Percentiles rank a stretch among this genome's conserved stretches.
Evolutionary conservation across 2,888 invertebrate genomes (phyloP).

Genomic region (Cephus pulcher): DNA sequence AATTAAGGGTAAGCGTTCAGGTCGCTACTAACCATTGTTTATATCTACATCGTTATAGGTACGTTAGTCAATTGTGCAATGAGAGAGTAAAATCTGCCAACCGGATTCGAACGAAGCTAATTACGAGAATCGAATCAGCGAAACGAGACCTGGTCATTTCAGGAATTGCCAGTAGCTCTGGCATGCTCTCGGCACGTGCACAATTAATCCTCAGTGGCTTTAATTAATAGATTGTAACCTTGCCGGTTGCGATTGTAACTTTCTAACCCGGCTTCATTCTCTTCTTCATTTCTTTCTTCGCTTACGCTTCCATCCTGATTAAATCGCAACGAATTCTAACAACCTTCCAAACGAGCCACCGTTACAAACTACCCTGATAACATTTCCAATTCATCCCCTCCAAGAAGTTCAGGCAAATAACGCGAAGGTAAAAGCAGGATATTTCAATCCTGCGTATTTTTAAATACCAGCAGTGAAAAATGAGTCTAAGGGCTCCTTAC

Average conservation of each 20-base stretch:
- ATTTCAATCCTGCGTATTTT: too few species aligned
- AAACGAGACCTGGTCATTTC: background rate
- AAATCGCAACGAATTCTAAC: background rate
- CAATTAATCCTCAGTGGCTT: background rate
- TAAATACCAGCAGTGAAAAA: too few species aligned
- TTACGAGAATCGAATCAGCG: slow-evolving; percentile 30
- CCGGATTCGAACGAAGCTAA: slow-evolving; percentile 38
- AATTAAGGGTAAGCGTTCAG: background rate
- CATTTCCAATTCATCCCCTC: background rate
- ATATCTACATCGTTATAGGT: background rate
- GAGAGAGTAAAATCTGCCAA: background rate
- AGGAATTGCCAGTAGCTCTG: background rate
- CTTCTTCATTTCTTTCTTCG: background rate
- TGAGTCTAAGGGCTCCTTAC: too few species aligned
- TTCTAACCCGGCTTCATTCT: too few species aligned
- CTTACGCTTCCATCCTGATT: background rate
- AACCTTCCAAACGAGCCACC: background rate
- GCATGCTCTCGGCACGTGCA: background rate
- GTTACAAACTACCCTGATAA: background rate
- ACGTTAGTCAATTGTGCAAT: background rate
- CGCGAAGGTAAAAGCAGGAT: background rate
- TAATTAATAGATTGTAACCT: background rate
- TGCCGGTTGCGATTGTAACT: background rate
- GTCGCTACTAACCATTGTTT: background rate
- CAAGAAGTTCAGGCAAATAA: background rate